A percentile compares a stretch with the other conserved stretches of the same genome.
These are phyloP conservation scores for Rynchops niger DNA, from an alignment of 2,113 vertebrate genomes.

Conservation along the genomic window DNA sequence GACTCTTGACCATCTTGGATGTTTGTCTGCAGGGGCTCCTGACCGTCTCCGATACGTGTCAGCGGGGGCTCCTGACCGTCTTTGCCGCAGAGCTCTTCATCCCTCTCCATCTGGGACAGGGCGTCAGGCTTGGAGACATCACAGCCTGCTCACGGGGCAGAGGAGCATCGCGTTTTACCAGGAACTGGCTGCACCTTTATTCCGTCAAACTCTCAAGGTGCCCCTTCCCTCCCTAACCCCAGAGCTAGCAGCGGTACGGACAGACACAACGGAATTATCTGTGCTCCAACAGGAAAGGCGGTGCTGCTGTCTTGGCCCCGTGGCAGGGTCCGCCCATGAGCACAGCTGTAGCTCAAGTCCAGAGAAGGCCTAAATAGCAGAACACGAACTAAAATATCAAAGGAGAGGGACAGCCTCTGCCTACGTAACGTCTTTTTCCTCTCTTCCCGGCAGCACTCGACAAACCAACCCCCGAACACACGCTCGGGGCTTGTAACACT, in stretches of 20 bases:
- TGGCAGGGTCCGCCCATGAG: neutral
- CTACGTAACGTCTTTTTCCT: neutral
- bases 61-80: accelerated
- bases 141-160: constrained; percentile 10
- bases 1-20: neutral
- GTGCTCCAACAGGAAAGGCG: accelerated
- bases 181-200: neutral
- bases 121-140: constrained; percentile 53
- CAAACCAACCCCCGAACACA: neutral
- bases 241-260: no score
- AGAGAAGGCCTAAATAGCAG: neutral
- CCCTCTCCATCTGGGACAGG: constrained; percentile 37
- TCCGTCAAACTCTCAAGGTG: accelerated
- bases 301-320: neutral
- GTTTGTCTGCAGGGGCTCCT: neutral
- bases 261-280: accelerated
- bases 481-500: accelerated
- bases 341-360: neutral
- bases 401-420: no score
- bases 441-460: no score
- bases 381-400: neutral
- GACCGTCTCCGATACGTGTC: accelerated
- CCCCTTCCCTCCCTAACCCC: neutral
- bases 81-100: constrained; percentile 36
- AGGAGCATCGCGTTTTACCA: neutral